Evolutionary conservation across 2,797 vertebrate genomes (phyloP), one percentile per base, ranked within the genome.

Genomic region (Danio jaintianensis): DNA sequence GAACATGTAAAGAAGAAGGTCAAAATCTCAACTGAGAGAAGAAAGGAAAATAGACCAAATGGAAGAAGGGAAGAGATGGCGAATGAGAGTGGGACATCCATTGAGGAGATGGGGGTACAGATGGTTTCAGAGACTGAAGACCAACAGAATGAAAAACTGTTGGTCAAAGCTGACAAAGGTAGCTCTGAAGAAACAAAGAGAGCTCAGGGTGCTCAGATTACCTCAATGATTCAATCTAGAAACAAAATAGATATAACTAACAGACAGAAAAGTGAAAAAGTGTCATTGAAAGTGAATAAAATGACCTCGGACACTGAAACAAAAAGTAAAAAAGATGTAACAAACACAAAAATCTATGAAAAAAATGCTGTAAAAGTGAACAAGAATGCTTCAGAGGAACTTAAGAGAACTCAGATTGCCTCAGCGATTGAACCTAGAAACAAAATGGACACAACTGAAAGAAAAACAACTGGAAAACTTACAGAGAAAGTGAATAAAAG

Each of bases 1-100:
- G 95, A 96, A 62, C 90, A 84, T 43, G 92, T 93, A 75, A 96
- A 93, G 90, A 98, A 96, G 93, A 97, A 97, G 87, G 94, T 90
- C 18, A 93, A 92, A 75, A 91, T 93, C 90, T 36, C 86, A 91
- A 63, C 56, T 67, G 68, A 78, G 42, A 56, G 0, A 40, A 47
- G 50, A 18, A 40, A 81, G n/a, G 18, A 86, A 22, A 62, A 82
- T 76, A 73, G 85, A 84, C 11, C 74, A 38, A 58, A 53, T 86
- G 48, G 74, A 72, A 81, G 85, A 56, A 76, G 61, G 36, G 69
- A 85, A 50, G 73, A 63, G 16, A 40, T 38, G 47, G 64, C 43
- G 70, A 86, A 56, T 84, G 88, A 86, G 5, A 11, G 66, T 81
- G 90, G 87, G 84, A 87, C 75, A 50, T 89, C 77, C 13, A 42